These are phyloP conservation scores for Rhopilema esculentum DNA, from an alignment of 30 jellyfish, hydroid and myxozoan genomes.

Conservation along the genomic window DNA sequence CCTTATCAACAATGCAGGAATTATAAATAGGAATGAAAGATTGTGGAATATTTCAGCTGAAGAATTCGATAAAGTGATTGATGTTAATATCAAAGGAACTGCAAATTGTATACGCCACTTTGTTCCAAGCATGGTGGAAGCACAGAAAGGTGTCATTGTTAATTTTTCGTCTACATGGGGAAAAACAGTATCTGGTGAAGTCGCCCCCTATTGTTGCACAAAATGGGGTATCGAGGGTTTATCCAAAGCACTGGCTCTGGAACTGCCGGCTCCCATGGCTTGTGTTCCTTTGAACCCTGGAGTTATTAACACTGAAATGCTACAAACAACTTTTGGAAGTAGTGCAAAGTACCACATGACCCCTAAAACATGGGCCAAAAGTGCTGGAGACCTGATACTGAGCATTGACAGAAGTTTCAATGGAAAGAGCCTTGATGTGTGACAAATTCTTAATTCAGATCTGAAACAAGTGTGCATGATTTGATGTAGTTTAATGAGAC, in stretches of 20 bases:
- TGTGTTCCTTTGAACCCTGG: conserved; percentile 91
- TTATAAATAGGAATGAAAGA: conserved; percentile 22
- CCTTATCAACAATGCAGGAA: conserved; percentile 80
- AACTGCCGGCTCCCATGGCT: conserved; percentile 87
- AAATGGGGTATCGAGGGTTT: conserved; percentile 92
- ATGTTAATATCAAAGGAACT: conserved; percentile 79
- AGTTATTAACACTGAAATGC: conserved; percentile 77
- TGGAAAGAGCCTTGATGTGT: conserved; percentile 73
- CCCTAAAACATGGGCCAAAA: conserved; percentile 78
- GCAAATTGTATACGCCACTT: conserved; percentile 69
- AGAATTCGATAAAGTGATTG: conserved; percentile 76
- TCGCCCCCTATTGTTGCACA: conserved; percentile 91
- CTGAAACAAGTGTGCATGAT: not conserved
- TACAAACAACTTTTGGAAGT: conserved; percentile 61
- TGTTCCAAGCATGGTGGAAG: conserved; percentile 81
- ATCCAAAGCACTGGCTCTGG: conserved; percentile 78
- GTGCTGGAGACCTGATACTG: conserved; percentile 75
- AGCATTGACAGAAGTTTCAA: conserved; percentile 64
- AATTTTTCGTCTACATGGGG: conserved; percentile 91
- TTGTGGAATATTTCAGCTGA: conserved; percentile 73
- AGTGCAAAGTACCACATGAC: conserved; percentile 36
- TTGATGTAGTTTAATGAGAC: too few relatives aligned
- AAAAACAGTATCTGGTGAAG: conserved; percentile 57
- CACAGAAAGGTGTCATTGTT: conserved; percentile 75
- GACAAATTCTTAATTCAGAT: not conserved